Evolutionary conservation across 2,113 vertebrate genomes (phyloP), one percentile per base, ranked within the genome.

Genomic region (Bagarius yarrelli): DNA sequence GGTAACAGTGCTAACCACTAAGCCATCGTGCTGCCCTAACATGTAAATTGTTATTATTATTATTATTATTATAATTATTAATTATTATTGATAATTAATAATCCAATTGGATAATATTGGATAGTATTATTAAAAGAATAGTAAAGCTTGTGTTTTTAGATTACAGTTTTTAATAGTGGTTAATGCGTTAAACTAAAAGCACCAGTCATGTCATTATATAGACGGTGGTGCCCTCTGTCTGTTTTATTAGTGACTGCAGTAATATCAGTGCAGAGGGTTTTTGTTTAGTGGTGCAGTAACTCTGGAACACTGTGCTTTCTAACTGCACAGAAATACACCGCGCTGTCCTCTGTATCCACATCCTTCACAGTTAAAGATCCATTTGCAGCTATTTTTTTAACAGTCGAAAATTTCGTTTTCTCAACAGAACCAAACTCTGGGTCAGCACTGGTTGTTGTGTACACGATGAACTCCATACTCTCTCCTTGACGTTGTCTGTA

Each of bases 401-500:
- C 1, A 34, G 1, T 3, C 0, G 0, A 0, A 79, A 85, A 64
- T 15, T 19, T 61, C 14, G 23, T 61, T 34, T 34, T 12, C 8
- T 9, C 4, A 21, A 60, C 78, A 78, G 1, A 34, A 73, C 6
- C 76, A 69, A 55, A 73, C 27, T 32, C 74, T 73, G n/a, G 16
- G 8, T 27, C 8, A 34, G 36, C 66, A 15, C 3, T 9, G 23
- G 78, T 27, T 21, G 50, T 60, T 34, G 25, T 63, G 30, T 3
- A 64, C 11, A 79, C 87, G 1, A 92, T 75, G 16, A 75, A 69
- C 36, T 74, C 63, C 79, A 91, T 88, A 0, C 32, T 59, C 25
- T 89, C 36, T 70, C 87, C 87, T 18, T 83, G 86, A 3, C 44
- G 85, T 73, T 91, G 91, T 70, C 63, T 69, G 85, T 82, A 92